phyloP scores from a whole-genome alignment of 2,888 invertebrate genomes.

The Perithous albicinctus region DNA sequence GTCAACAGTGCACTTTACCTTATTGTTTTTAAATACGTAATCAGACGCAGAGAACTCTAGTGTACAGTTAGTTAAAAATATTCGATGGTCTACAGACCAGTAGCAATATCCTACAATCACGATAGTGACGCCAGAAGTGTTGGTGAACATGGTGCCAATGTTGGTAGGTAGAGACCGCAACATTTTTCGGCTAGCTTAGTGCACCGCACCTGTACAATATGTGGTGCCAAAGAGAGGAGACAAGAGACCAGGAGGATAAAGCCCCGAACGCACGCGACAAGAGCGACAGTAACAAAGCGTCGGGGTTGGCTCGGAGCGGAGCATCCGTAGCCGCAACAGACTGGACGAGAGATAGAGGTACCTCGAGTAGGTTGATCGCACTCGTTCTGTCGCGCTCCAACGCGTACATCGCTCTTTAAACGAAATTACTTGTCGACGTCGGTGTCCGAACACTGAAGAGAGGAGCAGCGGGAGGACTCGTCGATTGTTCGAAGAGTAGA shows the following conservation, averaged over 20 bases:
- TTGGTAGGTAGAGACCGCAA: background rate
- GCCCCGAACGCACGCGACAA: conserved; percentile 21
- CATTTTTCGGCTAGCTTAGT: conserved; percentile 18
- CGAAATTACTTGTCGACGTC: conserved; percentile 48
- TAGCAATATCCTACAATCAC: background rate
- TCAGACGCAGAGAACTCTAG: no score
- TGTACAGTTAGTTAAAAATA: background rate
- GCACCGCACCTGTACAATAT: background rate
- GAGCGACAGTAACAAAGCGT: conserved; percentile 22
- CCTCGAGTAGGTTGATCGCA: conserved; percentile 8
- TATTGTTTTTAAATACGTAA: background rate
- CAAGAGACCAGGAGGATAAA: background rate
- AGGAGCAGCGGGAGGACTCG: background rate
- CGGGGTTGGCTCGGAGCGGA: background rate
- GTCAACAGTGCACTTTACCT: background rate
- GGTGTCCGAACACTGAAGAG: background rate
- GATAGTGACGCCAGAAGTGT: background rate
- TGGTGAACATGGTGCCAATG: background rate
- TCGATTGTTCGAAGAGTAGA: conserved; percentile 47
- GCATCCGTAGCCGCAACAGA: conserved; percentile 8
- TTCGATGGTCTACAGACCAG: background rate
- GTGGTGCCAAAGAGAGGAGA: conserved; percentile 14
- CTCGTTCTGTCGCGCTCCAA: conserved; percentile 3
- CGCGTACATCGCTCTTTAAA: conserved; percentile 44
- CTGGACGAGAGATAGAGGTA: background rate